Percentiles rank a stretch among this genome's conserved stretches.
Conservation (phyloP, 2,888 invertebrate species). For the Agonum fuliginosum region DNA sequence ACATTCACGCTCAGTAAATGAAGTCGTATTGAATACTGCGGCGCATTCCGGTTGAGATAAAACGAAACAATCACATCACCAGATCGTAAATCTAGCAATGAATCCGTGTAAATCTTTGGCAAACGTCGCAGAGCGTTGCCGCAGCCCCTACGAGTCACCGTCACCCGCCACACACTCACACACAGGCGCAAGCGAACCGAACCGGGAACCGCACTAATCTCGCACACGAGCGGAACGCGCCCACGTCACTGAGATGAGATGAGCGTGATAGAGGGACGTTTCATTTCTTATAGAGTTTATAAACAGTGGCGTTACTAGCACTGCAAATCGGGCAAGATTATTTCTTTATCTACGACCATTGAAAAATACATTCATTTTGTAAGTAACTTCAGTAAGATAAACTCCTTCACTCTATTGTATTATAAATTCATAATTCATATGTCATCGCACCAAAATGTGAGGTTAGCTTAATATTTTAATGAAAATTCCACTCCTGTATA, state of each 20-base stretch:
- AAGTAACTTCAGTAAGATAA: too few species aligned
- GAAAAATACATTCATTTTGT: too few species aligned
- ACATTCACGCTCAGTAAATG: too few species aligned
- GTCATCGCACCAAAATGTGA: too few species aligned
- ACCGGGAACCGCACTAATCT: constrained; percentile 39
- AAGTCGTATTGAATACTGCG: background rate
- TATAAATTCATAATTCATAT: too few species aligned
- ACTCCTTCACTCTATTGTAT: too few species aligned
- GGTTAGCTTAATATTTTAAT: too few species aligned
- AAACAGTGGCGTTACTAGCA: too few species aligned
- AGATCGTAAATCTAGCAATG: constrained; percentile 37
- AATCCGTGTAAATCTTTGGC: constrained; percentile 41
- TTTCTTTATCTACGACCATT: too few species aligned
- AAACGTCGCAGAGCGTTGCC: constrained; percentile 11
- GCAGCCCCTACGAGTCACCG: background rate
- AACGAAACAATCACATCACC: constrained; percentile 35
- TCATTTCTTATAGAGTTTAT: constrained; percentile 31
- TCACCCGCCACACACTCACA: constrained; percentile 10
- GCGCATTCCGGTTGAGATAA: constrained; percentile 16
- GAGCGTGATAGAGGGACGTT: constrained; percentile 26
- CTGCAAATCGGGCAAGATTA: too few species aligned
- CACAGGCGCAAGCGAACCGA: too few species aligned
- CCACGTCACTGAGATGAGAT: constrained; percentile 4
- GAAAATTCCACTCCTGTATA: too few species aligned
- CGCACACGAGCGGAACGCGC: constrained; percentile 33